Evolutionary conservation across 2,888 invertebrate genomes (phyloP), one percentile per base, ranked within the genome.

Genomic region (Theretra japonica): DNA sequence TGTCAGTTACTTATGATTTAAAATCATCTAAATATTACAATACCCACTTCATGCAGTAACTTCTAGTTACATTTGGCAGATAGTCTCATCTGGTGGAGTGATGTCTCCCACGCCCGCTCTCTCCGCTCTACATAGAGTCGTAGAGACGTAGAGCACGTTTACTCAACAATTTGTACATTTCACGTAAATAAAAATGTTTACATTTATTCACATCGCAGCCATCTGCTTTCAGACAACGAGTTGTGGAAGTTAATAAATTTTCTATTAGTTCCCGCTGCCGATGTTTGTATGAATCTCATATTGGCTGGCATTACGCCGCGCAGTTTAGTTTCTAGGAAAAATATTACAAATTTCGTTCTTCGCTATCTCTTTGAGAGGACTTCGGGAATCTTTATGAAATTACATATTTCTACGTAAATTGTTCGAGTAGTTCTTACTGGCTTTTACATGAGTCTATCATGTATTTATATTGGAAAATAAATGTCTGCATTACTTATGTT

Each of bases 211-310:
- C 62, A 28, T 28, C 25, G 21, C 41, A 41, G 17, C 53, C 53
- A 53, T 53, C 53, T 41, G 41, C 41, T 23, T 65, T 65, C 41
- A 65, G 53, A 53, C 53, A 65, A 65, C 17, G 41, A 65, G 23
- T 65, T 48, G 17, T 65, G 48, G 41, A 41, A 65, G 41, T 48
- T 65, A 65, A 65, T 65, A 48, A 65, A 65, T 65, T 48, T 41
- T 41, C n/a, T 65, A 65, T 62, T 62, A 62, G 62, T 62, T 41
- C 33, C 21, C 62, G 21, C 33, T 62, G 62, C 11, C 33, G n/a
- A 53, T 33, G 62, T 41, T 59, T 25, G 59, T 59, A 59, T 59
- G 28, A 28, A 25, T 48, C 48, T 65, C 23, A 65, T 65, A 65
- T 65, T 23, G 23, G 23, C n/a, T 53, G 53, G 17, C 48, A 23